These are phyloP conservation scores for Proterorhinus semilunaris DNA, from an alignment of 2,113 vertebrate species.

Conservation along the genomic window DNA sequence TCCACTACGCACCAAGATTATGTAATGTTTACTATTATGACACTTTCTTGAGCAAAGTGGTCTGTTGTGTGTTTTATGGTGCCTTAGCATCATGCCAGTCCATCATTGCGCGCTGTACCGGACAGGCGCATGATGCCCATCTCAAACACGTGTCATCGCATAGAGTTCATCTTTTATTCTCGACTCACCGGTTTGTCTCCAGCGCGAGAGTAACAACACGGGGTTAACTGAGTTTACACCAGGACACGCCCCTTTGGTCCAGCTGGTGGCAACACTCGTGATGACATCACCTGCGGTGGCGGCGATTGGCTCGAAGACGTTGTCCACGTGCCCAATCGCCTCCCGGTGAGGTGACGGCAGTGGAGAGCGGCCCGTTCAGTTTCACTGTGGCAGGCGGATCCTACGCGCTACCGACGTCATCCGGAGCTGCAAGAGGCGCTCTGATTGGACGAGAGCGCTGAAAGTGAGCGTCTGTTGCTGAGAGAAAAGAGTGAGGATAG, in stretches of 20 bases:
- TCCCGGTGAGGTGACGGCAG: conserved; percentile 72
- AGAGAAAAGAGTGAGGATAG: conserved; percentile 72
- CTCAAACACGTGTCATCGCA: conserved; percentile 11
- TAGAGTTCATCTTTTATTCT: conserved; percentile 18
- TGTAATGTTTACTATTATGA: conserved; percentile 69
- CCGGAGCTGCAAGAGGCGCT: conserved; percentile 24
- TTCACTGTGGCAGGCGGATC: conserved; percentile 65
- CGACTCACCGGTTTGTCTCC: conserved; percentile 13
- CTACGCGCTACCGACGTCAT: conserved; percentile 58
- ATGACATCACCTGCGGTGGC: conserved; percentile 76
- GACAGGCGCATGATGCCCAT: neutral
- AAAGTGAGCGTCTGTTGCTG: conserved; percentile 83
- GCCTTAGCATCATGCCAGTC: conserved; percentile 12
- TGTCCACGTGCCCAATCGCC: conserved; percentile 65
- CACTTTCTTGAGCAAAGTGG: conserved; percentile 18
- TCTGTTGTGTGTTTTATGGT: neutral
- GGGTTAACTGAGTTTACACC: conserved; percentile 77
- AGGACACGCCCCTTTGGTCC: conserved; percentile 77
- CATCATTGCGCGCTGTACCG: neutral
- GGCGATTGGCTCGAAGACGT: conserved; percentile 70
- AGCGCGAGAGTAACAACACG: conserved; percentile 59
- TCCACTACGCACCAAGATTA: conserved; percentile 61
- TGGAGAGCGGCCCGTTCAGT: conserved; percentile 57
- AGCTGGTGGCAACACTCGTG: conserved; percentile 86
- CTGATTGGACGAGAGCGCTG: conserved; percentile 70